A percentile compares a stretch with the other conserved stretches of the same genome.
Evolutionary conservation across 2,113 vertebrate species (phyloP).

Genomic region (Rattus rattus): DNA sequence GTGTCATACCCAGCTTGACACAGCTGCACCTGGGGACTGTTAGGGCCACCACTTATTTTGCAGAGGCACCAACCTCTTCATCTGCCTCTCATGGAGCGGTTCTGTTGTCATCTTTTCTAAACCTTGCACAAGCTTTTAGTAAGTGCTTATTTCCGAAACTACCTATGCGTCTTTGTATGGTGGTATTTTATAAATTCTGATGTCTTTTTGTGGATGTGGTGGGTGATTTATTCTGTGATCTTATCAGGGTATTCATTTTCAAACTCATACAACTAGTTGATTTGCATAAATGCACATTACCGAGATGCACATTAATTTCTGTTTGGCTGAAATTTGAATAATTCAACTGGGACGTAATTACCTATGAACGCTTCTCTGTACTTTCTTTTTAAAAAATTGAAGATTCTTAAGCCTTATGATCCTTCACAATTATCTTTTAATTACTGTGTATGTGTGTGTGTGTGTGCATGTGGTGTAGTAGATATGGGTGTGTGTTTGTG

Average conservation of each 20-base stretch:
- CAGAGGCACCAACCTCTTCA: background rate
- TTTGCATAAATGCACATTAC: slow-evolving; percentile 43
- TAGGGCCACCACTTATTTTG: background rate
- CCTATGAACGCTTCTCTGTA: background rate
- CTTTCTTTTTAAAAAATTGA: slow-evolving; percentile 8
- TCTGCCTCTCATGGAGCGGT: background rate
- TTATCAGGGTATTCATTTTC: background rate
- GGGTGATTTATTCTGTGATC: slow-evolving; percentile 16
- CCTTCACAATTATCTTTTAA: slow-evolving; percentile 1
- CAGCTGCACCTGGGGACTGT: background rate
- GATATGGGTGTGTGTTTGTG: background rate
- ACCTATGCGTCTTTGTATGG: background rate
- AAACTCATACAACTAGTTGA: slow-evolving; percentile 37
- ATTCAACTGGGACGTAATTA: slow-evolving; percentile 55
- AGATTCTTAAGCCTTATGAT: background rate
- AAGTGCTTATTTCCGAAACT: slow-evolving; percentile 12
- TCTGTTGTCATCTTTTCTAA: background rate
- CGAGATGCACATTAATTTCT: slow-evolving; percentile 52
- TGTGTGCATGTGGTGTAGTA: too few species aligned
- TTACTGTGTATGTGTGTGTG: background rate
- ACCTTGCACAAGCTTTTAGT: background rate
- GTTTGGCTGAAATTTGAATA: background rate
- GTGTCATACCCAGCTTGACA: background rate
- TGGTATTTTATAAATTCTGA: slow-evolving; percentile 25
- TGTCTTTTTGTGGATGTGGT: background rate